Percentiles rank a stretch among this genome's conserved stretches.
phyloP scores from a whole-genome alignment of 2,113 vertebrate genomes.

The Todiramphus chloris region DNA sequence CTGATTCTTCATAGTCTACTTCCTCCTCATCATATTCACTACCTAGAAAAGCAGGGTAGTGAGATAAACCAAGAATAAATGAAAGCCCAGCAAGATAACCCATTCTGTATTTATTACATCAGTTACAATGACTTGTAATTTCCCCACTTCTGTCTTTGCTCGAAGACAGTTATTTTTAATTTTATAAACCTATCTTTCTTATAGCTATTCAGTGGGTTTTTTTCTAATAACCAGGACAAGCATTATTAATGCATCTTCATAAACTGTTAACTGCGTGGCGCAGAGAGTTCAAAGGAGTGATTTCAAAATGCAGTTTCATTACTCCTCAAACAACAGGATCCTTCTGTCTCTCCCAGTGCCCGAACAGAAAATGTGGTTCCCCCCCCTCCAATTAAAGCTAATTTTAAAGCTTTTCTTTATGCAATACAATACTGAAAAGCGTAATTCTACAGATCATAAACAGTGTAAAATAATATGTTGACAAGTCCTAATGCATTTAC shows the following conservation, averaged over 20 bases:
- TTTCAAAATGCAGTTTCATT: conserved; percentile 37
- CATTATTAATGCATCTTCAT: conserved; percentile 22
- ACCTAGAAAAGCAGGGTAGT: conserved; percentile 71
- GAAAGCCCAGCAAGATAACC: neutral
- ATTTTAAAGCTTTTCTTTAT: conserved; percentile 69
- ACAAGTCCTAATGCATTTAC: conserved; percentile 86
- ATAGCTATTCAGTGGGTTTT: neutral
- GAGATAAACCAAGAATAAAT: neutral
- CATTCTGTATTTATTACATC: conserved; percentile 29
- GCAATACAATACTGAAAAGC: conserved; percentile 72
- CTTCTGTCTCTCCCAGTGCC: neutral
- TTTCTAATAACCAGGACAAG: conserved; percentile 17
- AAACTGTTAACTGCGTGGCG: neutral
- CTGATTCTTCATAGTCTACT: conserved; percentile 96
- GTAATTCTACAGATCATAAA: conserved; percentile 85
- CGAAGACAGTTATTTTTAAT: conserved; percentile 12
- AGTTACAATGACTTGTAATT: conserved; percentile 1
- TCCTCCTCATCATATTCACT: conserved; percentile 98
- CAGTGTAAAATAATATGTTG: conserved; percentile 83
- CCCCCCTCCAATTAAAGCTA: conserved; percentile 30
- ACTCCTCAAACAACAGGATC: conserved; percentile 29
- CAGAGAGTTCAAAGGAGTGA: conserved; percentile 36
- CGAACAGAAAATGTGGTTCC: neutral
- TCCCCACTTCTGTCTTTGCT: conserved; percentile 3
- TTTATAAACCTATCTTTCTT: conserved; percentile 19